These are phyloP conservation scores for Endomychus coccineus DNA, from an alignment of 2,888 invertebrate species.

Conservation along the genomic window DNA sequence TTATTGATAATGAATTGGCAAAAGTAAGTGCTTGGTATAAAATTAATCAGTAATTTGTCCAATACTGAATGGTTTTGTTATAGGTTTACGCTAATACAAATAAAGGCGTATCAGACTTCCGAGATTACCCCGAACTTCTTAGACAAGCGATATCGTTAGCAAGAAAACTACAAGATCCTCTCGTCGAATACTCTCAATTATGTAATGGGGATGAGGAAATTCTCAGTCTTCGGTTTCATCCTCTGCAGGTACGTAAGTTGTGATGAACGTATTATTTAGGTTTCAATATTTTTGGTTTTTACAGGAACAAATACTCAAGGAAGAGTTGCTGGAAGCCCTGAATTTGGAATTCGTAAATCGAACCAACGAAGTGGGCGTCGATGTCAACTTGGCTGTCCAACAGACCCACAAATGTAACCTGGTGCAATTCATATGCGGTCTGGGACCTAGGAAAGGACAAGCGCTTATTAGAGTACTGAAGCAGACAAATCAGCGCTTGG, in stretches of 20 bases:
- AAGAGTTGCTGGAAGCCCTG: slow-evolving; percentile 77
- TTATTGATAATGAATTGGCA: slow-evolving; percentile 89
- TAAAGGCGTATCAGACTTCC: slow-evolving; percentile 77
- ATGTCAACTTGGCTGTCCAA: slow-evolving; percentile 87
- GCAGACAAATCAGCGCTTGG: slow-evolving; percentile 84
- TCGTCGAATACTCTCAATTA: slow-evolving; percentile 92
- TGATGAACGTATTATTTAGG: too few species aligned
- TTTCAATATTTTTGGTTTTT: too few species aligned
- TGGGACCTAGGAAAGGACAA: slow-evolving; percentile 92
- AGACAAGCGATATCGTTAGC: slow-evolving; percentile 92
- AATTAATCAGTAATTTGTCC: too few species aligned
- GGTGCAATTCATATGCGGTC: slow-evolving; percentile 93
- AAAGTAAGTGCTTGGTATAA: slow-evolving; percentile 43
- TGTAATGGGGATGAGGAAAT: slow-evolving; percentile 97
- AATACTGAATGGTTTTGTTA: slow-evolving; percentile 5
- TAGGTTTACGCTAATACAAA: slow-evolving; percentile 82
- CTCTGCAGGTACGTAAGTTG: slow-evolving; percentile 67
- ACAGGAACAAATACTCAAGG: slow-evolving; percentile 72
- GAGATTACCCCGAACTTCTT: slow-evolving; percentile 85
- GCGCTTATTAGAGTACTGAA: slow-evolving; percentile 79
- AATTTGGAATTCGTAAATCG: slow-evolving; percentile 88
- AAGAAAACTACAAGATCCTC: slow-evolving; percentile 87
- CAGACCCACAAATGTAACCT: slow-evolving; percentile 81
- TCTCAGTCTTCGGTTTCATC: slow-evolving; percentile 85
- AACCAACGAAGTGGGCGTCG: slow-evolving; percentile 97